A percentile compares a stretch with the other conserved stretches of the same genome.
Evolutionary conservation across 1,140 invertebrate species (phyloP).

Genomic region (Drosophila setifemur): DNA sequence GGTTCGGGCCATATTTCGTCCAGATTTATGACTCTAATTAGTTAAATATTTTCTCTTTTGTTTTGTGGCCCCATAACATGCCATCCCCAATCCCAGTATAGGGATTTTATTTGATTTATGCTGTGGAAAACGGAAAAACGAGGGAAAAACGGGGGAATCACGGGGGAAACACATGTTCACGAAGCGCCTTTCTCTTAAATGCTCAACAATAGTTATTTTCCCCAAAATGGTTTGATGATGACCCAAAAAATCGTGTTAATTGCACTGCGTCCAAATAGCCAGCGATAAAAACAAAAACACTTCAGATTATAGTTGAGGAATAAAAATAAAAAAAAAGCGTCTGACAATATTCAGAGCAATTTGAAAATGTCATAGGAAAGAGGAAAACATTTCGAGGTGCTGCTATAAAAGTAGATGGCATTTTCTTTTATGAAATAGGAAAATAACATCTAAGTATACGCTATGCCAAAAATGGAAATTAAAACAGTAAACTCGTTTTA

Average conservation of each 20-base stretch:
- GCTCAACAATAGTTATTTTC: slow-evolving; percentile 4
- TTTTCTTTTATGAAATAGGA: slow-evolving; percentile 1
- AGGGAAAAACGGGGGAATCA: too few species aligned
- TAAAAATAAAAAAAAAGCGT: background rate
- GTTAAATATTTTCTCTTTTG: slow-evolving; percentile 47
- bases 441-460: background rate
- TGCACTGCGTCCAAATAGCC: slow-evolving; percentile 20
- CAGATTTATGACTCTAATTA: slow-evolving; percentile 73
- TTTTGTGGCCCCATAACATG: slow-evolving; percentile 56
- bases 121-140: too few species aligned
- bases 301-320: slow-evolving; percentile 1
- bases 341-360: background rate
- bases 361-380: slow-evolving; percentile 15
- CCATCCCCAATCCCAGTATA: slow-evolving; percentile 34
- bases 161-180: slow-evolving; percentile 18
- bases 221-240: slow-evolving; percentile 12
- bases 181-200: slow-evolving; percentile 27
- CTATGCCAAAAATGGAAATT: too few species aligned
- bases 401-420: slow-evolving; percentile 23
- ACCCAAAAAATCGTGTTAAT: slow-evolving; percentile 34
- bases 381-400: slow-evolving; percentile 18
- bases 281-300: slow-evolving; percentile 40
- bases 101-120: slow-evolving; percentile 55
- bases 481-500: too few species aligned
- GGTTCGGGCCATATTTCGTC: slow-evolving; percentile 37